A percentile compares a stretch with the other conserved stretches of the same genome.
phyloP scores from a whole-genome alignment of 2,888 invertebrate species.

The Trissonchulus sp. region DNA sequence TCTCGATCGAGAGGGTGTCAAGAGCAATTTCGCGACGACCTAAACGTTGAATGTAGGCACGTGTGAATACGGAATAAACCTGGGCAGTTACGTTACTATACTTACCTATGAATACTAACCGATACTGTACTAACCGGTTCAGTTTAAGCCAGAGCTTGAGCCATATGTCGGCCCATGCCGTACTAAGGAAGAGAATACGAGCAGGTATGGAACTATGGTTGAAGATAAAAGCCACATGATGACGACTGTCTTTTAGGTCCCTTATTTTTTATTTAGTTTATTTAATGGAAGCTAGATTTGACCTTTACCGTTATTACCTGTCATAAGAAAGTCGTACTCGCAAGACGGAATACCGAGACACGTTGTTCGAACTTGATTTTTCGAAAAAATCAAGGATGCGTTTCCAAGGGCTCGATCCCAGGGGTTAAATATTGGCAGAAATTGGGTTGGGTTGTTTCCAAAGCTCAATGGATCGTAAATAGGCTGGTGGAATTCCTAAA shows the following conservation, averaged over 20 bases:
- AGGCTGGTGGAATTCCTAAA: slow-evolving; percentile 25
- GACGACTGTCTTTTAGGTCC: too few species aligned
- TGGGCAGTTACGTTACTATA: too few species aligned
- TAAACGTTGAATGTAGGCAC: slow-evolving; percentile 14
- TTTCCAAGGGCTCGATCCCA: slow-evolving; percentile 24
- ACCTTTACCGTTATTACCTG: slow-evolving; percentile 34
- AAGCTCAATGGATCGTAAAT: slow-evolving; percentile 33
- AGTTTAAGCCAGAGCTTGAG: too few species aligned
- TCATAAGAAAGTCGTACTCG: slow-evolving; percentile 42
- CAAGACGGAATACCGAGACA: slow-evolving; percentile 33
- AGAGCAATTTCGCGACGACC: slow-evolving; percentile 38
- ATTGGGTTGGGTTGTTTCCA: slow-evolving; percentile 4
- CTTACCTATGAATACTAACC: too few species aligned
- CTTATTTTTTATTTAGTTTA: too few species aligned
- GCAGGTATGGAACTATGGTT: too few species aligned
- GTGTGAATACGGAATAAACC: slow-evolving; percentile 9
- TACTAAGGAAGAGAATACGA: too few species aligned
- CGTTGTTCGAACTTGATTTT: slow-evolving; percentile 17
- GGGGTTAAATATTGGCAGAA: slow-evolving; percentile 24
- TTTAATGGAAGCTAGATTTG: too few species aligned
- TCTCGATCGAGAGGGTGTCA: slow-evolving; percentile 29
- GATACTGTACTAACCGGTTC: too few species aligned
- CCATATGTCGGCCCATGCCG: too few species aligned
- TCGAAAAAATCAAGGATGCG: slow-evolving; percentile 26
- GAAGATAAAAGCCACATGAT: too few species aligned